Conservation (phyloP, 2,888 invertebrate genomes). For the Melipona bicolor region DNA sequence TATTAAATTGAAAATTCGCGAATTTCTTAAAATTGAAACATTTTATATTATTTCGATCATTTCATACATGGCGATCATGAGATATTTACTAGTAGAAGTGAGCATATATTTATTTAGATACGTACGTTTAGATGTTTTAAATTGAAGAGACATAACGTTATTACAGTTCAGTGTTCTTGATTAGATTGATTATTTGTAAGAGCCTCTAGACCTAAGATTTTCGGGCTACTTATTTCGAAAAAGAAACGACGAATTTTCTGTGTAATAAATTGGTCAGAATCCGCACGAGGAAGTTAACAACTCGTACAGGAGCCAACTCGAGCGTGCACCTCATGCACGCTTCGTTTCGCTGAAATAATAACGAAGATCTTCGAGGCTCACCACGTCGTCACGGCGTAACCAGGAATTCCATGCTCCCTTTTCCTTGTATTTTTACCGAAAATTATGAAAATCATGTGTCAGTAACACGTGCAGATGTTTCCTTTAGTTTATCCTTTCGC, state of each 20-base stretch:
- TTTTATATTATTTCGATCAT: not conserved
- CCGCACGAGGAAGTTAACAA: conserved; percentile 63
- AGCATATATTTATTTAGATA: not conserved
- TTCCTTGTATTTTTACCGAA: conserved; percentile 63
- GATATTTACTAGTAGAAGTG: not conserved
- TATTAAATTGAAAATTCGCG: too few species aligned
- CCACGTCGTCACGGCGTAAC: conserved; percentile 66
- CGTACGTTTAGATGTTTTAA: not conserved
- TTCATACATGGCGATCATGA: not conserved
- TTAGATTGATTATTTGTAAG: not conserved
- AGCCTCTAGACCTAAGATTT: not conserved
- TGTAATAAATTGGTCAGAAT: conserved; percentile 65
- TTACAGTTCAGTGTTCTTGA: too few species aligned
- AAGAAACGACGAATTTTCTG: conserved; percentile 50
- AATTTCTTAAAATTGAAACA: not conserved
- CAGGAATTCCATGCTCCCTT: conserved; percentile 68
- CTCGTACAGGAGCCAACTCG: conserved; percentile 71
- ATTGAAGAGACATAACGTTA: not conserved
- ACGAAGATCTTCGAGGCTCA: conserved; percentile 64
- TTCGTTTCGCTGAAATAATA: conserved; percentile 77
- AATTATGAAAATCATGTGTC: conserved; percentile 50
- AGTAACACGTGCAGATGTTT: not conserved
- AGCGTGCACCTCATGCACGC: conserved; percentile 71
- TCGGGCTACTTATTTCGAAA: conserved; percentile 26
- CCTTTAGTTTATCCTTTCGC: not conserved